Evolutionary conservation across 2,113 vertebrate species (phyloP).

Genomic region (Oreochromis spilurus): DNA sequence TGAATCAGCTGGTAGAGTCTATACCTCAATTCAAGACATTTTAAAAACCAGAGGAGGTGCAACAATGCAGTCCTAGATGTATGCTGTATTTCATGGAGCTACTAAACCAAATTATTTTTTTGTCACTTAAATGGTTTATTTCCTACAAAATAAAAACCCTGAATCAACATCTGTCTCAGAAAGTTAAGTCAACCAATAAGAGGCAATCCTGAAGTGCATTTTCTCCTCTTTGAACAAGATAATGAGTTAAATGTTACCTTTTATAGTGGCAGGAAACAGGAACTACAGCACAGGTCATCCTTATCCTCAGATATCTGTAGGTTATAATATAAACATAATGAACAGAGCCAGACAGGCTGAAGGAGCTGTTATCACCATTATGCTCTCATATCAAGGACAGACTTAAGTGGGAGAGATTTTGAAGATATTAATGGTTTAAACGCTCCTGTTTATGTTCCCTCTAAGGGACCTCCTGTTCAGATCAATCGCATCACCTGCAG

Average conservation of each 20-base stretch:
- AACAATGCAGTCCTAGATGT: neutral
- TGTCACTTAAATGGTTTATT: neutral
- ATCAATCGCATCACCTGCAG: neutral
- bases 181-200: neutral
- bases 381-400: neutral
- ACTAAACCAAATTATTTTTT: neutral
- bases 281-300: neutral
- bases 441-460: neutral
- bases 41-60: neutral
- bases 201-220: neutral
- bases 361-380: neutral
- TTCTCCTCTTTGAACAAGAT: neutral
- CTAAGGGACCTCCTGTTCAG: neutral
- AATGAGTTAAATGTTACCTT: neutral
- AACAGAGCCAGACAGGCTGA: neutral
- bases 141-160: neutral
- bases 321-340: neutral
- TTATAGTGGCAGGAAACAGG: slow-evolving; percentile 46
- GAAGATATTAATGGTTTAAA: neutral
- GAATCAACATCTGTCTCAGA: neutral
- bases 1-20: neutral
- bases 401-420: neutral
- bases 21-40: neutral
- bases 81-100: too few relatives aligned
- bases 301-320: slow-evolving; percentile 12